Conservation (phyloP, 2,797 vertebrate genomes). For the Neomorphus geoffroyi region DNA sequence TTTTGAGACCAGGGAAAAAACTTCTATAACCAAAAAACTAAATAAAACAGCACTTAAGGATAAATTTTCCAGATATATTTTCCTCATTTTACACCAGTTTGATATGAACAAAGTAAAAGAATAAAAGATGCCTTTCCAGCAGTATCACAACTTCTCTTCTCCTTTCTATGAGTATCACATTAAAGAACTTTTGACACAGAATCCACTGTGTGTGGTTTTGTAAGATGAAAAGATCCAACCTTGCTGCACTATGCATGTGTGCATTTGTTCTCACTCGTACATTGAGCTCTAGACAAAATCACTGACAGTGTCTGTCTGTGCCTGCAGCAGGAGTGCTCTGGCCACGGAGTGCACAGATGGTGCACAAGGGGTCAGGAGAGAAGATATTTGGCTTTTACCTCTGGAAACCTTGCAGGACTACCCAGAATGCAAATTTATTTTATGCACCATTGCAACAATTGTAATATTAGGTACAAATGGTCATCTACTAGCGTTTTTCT, state of each 20-base stretch:
- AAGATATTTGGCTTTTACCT: background rate
- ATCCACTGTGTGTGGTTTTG: no score
- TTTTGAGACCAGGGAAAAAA: background rate
- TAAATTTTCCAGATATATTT: background rate
- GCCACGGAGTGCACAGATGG: background rate
- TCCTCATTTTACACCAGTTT: background rate
- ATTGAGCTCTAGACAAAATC: no score
- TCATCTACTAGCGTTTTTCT: background rate
- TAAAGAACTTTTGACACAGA: background rate
- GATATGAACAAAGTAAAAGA: background rate
- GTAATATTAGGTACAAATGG: background rate
- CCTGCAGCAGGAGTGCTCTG: background rate
- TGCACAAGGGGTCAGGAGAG: background rate
- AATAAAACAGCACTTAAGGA: background rate
- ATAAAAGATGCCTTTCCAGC: background rate
- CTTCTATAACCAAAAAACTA: background rate
- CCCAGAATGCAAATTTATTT: background rate
- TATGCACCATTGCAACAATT: background rate
- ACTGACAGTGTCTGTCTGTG: no score
- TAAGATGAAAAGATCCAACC: background rate
- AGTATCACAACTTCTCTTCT: background rate
- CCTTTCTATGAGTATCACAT: accelerated
- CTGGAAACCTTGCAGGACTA: background rate
- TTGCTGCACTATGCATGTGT: accelerated
- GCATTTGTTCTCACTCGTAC: accelerated